These are phyloP conservation scores for Trissolcus japonicus DNA, from an alignment of 2,888 invertebrate species.

Conservation along the genomic window DNA sequence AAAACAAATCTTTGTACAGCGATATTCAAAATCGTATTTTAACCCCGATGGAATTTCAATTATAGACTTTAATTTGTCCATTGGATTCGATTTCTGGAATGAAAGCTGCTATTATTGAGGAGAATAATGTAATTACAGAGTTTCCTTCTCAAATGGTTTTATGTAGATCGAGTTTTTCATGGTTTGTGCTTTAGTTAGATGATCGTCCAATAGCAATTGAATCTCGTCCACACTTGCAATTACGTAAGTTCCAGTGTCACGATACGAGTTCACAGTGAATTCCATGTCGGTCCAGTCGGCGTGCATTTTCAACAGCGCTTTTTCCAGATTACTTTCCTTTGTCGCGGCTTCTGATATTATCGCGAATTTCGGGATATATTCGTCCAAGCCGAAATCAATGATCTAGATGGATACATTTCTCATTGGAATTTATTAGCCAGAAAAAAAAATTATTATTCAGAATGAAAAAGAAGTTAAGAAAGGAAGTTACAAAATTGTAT, in stretches of 20 bases:
- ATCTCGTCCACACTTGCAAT: constrained; percentile 95
- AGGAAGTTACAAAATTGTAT: too few species aligned
- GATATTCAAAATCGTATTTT: too few species aligned
- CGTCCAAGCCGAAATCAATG: constrained; percentile 91
- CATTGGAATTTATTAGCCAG: not conserved
- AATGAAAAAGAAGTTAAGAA: too few species aligned
- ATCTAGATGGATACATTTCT: constrained; percentile 68
- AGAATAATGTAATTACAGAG: constrained; percentile 79
- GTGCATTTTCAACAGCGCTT: constrained; percentile 91
- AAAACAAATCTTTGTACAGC: not conserved
- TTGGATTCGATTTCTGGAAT: not conserved
- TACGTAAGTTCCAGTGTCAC: constrained; percentile 93
- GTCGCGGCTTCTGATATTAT: constrained; percentile 95
- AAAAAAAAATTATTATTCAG: not conserved
- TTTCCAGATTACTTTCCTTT: constrained; percentile 95
- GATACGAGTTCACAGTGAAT: constrained; percentile 84
- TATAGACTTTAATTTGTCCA: not conserved
- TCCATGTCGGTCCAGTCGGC: constrained; percentile 91
- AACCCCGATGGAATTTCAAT: not conserved
- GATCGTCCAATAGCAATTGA: constrained; percentile 94
- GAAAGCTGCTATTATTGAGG: not conserved
- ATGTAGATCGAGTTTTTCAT: constrained; percentile 98
- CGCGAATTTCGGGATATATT: constrained; percentile 93
- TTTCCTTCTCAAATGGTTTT: constrained; percentile 93
- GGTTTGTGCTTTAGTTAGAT: constrained; percentile 96